Evolutionary conservation across 1,140 invertebrate genomes (phyloP).

Genomic region (Trinorchestia longiramus): DNA sequence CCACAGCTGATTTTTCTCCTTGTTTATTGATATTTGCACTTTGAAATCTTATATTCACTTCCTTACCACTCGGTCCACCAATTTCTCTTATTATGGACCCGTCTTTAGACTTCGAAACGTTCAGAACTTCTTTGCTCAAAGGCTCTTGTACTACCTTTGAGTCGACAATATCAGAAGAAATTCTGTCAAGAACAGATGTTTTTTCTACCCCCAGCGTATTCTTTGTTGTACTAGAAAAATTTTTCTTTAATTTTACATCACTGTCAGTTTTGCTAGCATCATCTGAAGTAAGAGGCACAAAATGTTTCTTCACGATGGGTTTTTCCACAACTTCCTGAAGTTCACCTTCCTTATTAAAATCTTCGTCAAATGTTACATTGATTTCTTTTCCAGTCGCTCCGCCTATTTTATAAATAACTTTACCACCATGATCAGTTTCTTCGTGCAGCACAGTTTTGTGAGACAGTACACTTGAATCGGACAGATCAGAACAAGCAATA

Average conservation of each 20-base stretch:
- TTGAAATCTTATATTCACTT: neutral
- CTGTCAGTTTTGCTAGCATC: neutral
- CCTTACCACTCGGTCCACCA: conserved; percentile 12
- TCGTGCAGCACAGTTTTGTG: neutral
- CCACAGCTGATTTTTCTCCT: neutral
- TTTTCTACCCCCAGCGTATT: neutral
- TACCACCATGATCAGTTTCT: neutral
- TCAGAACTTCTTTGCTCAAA: conserved; percentile 12
- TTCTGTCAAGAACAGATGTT: neutral
- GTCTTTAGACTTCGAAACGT: neutral
- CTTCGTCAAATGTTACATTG: neutral
- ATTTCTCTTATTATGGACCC: neutral
- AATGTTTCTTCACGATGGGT: conserved; percentile 22
- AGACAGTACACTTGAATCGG: neutral
- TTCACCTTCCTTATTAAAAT: conserved; percentile 13
- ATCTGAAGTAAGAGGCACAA: neutral
- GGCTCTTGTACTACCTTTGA: neutral
- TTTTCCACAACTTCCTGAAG: conserved; percentile 7
- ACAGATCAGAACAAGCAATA: neutral
- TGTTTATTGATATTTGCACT: neutral
- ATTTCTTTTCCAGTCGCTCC: conserved; percentile 28
- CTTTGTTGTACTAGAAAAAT: neutral
- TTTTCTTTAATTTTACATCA: neutral
- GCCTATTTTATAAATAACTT: conserved; percentile 33
- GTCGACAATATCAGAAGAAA: neutral